Base-by-base conservation (phyloP, 2,888 invertebrate genomes). In the Miltochrista miniata region DNA sequence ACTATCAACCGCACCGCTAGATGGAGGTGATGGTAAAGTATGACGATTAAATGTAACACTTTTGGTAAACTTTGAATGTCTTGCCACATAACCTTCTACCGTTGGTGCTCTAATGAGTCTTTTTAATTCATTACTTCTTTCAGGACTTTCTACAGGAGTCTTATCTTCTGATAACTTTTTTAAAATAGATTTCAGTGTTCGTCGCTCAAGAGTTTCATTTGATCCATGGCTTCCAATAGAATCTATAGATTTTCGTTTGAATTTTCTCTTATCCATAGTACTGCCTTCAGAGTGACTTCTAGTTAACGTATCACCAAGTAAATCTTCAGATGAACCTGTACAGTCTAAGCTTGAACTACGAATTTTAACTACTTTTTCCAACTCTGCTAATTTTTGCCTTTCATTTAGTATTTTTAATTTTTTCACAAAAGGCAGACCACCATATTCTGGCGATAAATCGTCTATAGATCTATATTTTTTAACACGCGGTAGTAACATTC, bases 21-120 rank as follows among this genome's bases (percentile, higher is more conserved):
- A 78, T 56, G 96, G 96, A 56, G 97, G 96, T 72, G 96, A 96
- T 65, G 95, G 95, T 77, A 97, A 92, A 48, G 96, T 96, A 81
- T 96, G 96, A 56, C 95, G 92, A 86, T 97, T 96, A 90, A 97
- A 97, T 56, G 97, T 97, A 60, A 97, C 97, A 85, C 97, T 96
- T 92, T 97, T 97, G 45, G 96, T 93, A 81, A 97, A 94, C 84
- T 97, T 97, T 60, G 96, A 96, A 87, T 97, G 97, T 76, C 97
- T 93, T 45, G 96, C 97, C 53, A 96, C 97, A 86, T 96, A 97
- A 54, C 97, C 97, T 92, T 97, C 97, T 68, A 97, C 91, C 54
- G 97, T 97, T 56, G 96, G 97, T 29, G 96, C 96, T 74, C 95
- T 92, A 88, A 96, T 94, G 56, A 97, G 87, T 75, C 93, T 94